These are phyloP conservation scores for Biston stratarius DNA, from an alignment of 2,888 invertebrate species.

Conservation along the genomic window DNA sequence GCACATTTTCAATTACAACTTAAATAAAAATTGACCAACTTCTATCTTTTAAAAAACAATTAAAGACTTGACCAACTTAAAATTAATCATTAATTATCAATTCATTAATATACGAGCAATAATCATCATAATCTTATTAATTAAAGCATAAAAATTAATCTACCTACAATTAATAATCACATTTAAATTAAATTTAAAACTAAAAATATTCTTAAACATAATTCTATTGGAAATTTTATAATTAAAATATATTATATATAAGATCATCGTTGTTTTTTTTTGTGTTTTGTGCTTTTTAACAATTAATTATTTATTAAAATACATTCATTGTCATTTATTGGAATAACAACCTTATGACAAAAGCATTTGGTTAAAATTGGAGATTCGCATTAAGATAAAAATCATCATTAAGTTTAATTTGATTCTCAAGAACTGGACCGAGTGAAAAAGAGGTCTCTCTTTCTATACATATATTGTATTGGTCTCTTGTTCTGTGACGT, in stretches of 20 bases:
- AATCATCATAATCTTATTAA: conserved; percentile 27
- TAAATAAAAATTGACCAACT: conserved; percentile 10
- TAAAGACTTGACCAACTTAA: not conserved
- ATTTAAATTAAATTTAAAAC: conserved; percentile 52
- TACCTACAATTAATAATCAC: conserved; percentile 34
- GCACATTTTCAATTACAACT: conserved; percentile 15
- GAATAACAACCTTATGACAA: conserved; percentile 19
- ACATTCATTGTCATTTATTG: conserved; percentile 27
- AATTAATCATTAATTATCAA: conserved; percentile 1
- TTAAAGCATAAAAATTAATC: conserved; percentile 31
- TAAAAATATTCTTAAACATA: conserved; percentile 48
- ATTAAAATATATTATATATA: conserved; percentile 33
- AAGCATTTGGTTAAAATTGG: conserved; percentile 3
- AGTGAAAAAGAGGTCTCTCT: not conserved
- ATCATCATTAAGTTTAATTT: not conserved
- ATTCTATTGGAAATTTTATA: conserved; percentile 47
- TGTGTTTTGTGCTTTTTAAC: conserved; percentile 48
- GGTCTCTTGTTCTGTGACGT: not conserved
- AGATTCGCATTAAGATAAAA: conserved; percentile 2
- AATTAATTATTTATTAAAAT: conserved; percentile 31
- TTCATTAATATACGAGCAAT: conserved; percentile 8
- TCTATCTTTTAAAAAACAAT: not conserved
- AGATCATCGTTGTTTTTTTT: conserved; percentile 36
- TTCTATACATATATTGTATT: not conserved
- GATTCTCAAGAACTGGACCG: not conserved